phyloP scores from a whole-genome alignment of 35 echinoderm and acorn worm species.

The Heliocidaris erythrogramma region DNA sequence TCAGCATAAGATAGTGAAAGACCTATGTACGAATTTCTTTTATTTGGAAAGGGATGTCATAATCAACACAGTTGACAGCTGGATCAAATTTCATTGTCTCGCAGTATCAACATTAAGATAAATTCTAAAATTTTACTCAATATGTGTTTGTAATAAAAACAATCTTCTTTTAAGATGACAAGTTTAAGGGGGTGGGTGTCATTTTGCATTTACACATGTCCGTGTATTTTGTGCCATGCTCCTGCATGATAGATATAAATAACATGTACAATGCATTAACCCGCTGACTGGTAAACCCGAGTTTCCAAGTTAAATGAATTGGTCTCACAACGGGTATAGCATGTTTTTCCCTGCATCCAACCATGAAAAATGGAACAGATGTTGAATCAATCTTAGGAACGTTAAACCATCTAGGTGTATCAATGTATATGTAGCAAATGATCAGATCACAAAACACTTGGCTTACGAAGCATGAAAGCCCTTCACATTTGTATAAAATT shows the following conservation, averaged over 20 bases:
- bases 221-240: neutral
- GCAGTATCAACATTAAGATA: neutral
- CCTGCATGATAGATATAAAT: neutral
- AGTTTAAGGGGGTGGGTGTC: neutral
- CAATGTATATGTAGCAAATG: neutral
- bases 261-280: neutral
- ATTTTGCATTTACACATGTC: neutral
- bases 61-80: neutral
- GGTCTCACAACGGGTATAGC: neutral
- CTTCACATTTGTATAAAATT: neutral
- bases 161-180: neutral
- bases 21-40: neutral
- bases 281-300: neutral
- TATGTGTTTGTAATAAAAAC: no score
- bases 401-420: neutral
- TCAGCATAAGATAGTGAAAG: neutral
- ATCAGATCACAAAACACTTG: neutral
- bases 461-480: neutral
- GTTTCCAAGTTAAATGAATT: neutral
- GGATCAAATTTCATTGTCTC: neutral
- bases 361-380: neutral
- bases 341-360: neutral
- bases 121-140: no score
- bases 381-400: neutral
- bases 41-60: neutral